Conservation (phyloP, 2,797 vertebrate species). For the Gobionotothen gibberifrons region DNA sequence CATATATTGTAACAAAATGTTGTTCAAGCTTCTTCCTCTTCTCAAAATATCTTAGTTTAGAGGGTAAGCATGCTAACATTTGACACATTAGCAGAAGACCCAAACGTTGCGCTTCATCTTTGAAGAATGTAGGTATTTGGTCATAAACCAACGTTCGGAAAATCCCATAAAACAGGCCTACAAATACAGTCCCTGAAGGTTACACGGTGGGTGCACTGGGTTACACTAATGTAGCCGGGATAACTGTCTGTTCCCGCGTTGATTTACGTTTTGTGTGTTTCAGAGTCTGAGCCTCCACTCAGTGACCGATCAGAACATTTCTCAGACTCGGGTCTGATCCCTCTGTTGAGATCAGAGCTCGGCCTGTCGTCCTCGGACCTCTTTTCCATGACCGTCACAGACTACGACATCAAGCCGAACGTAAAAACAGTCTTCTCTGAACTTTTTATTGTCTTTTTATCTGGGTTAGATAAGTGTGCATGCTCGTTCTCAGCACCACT, state of each 20-base stretch:
- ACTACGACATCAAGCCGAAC: slow-evolving; percentile 82
- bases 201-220: neutral
- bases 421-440: slow-evolving; percentile 64
- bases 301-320: slow-evolving; percentile 50
- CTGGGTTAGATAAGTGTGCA: neutral
- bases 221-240: neutral
- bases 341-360: slow-evolving; percentile 79
- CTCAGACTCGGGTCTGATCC: slow-evolving; percentile 71
- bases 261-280: slow-evolving; percentile 31
- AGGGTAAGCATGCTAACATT: neutral
- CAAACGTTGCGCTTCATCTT: neutral
- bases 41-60: neutral
- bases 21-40: neutral
- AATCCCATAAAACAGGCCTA: neutral
- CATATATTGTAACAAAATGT: neutral
- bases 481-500: neutral
- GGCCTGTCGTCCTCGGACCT: slow-evolving; percentile 77
- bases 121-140: neutral
- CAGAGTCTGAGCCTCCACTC: slow-evolving; percentile 67
- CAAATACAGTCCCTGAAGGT: neutral
- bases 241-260: neutral
- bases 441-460: neutral
- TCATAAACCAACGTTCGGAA: neutral
- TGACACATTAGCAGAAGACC: neutral
- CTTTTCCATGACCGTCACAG: slow-evolving; percentile 85